phyloP scores from a whole-genome alignment of 2,888 invertebrate species.

The Lasioglossum oenotherae region DNA sequence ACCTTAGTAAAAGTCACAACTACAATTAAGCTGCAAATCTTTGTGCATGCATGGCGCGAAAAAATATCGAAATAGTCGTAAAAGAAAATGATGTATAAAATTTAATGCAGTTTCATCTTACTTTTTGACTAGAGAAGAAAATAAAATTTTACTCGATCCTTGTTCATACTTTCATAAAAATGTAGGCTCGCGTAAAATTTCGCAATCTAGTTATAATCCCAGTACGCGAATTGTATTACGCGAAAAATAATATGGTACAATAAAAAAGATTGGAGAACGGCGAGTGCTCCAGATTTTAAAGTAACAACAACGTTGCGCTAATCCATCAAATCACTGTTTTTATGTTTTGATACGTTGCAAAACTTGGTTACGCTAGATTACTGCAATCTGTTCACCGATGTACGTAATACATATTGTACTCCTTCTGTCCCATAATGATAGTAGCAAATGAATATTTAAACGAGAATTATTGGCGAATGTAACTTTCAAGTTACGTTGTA shows the following conservation, averaged over 20 bases:
- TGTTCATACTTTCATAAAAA: background rate
- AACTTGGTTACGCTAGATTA: background rate
- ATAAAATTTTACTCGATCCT: background rate
- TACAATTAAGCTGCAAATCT: background rate
- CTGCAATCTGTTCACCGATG: background rate
- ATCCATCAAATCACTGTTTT: background rate
- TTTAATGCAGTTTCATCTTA: background rate
- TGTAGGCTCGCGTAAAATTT: background rate
- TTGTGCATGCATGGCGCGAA: background rate
- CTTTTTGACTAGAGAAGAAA: background rate
- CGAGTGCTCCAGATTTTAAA: background rate
- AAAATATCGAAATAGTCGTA: background rate
- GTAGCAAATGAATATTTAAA: too few species aligned
- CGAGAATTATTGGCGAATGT: too few species aligned
- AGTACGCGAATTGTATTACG: background rate
- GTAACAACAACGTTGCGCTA: background rate
- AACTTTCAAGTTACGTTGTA: too few species aligned
- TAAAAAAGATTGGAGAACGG: background rate
- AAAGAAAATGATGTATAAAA: constrained; percentile 1
- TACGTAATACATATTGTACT: background rate
- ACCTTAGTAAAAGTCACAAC: background rate
- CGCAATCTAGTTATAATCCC: background rate
- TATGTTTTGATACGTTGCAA: background rate
- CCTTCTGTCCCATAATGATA: too few species aligned
- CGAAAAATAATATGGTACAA: background rate